phyloP scores from a whole-genome alignment of 2,113 vertebrate genomes.

The Myotis brandtii region DNA sequence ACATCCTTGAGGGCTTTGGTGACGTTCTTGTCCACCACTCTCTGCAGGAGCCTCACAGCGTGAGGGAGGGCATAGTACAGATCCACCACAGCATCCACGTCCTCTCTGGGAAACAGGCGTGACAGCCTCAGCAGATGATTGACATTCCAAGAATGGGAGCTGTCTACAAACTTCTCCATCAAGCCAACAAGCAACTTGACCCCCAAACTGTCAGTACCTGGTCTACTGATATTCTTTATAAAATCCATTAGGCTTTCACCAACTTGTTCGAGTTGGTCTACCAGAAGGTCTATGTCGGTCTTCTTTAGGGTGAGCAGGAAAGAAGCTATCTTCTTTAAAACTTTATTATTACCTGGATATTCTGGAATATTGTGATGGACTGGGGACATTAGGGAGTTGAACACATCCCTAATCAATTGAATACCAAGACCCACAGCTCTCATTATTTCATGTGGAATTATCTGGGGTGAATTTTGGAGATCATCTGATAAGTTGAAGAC shows the following conservation, averaged over 20 bases:
- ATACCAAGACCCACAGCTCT: conserved; percentile 43
- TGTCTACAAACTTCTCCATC: conserved; percentile 71
- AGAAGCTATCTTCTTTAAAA: conserved; percentile 51
- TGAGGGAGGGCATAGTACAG: conserved; percentile 57
- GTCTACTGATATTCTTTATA: conserved; percentile 61
- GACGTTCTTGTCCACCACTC: conserved; percentile 70
- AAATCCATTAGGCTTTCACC: conserved; percentile 66
- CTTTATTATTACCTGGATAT: not conserved
- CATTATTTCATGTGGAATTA: conserved; percentile 15
- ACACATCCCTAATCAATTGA: conserved; percentile 65
- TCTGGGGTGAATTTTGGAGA: conserved; percentile 33
- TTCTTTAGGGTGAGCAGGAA: conserved; percentile 61
- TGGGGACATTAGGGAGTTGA: conserved; percentile 59
- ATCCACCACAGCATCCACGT: not conserved
- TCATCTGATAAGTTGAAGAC: conserved; percentile 24
- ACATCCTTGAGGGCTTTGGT: conserved; percentile 78
- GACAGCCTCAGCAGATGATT: conserved; percentile 63
- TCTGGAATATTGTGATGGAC: not conserved
- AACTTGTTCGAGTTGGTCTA: conserved; percentile 71
- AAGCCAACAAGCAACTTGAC: conserved; percentile 62
- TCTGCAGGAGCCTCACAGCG: conserved; percentile 69
- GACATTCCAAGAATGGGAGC: conserved; percentile 68
- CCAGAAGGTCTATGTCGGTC: conserved; percentile 70
- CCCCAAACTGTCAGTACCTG: not conserved
- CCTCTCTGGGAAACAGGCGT: conserved; percentile 69